Conservation (phyloP, 2,888 invertebrate genomes). For the Silvanus unidentatus region DNA sequence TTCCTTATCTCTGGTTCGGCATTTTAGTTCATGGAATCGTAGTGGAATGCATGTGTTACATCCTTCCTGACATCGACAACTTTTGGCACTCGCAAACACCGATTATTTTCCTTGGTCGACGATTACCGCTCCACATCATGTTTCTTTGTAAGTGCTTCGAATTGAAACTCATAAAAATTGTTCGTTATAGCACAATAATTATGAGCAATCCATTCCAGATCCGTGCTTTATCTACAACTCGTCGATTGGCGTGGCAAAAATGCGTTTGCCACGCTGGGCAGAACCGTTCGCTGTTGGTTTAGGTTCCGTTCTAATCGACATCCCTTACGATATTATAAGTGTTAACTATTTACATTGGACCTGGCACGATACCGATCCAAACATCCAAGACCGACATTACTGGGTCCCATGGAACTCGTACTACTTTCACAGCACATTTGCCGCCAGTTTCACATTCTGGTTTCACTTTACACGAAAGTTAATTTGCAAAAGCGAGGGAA, state of each 20-base stretch:
- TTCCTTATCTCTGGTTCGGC: conserved; percentile 69
- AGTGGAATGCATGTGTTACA: conserved; percentile 65
- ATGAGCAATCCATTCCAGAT: conserved; percentile 38
- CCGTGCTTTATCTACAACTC: conserved; percentile 58
- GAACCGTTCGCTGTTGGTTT: conserved; percentile 66
- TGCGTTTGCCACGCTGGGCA: conserved; percentile 53
- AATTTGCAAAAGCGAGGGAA: conserved; percentile 50
- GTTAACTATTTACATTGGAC: conserved; percentile 78
- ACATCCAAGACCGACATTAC: conserved; percentile 66
- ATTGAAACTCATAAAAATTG: not conserved
- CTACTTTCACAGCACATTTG: conserved; percentile 73
- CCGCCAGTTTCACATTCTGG: conserved; percentile 64
- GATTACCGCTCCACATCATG: conserved; percentile 68
- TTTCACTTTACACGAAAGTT: conserved; percentile 56
- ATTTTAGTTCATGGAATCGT: conserved; percentile 67
- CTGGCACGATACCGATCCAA: conserved; percentile 74
- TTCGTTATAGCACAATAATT: not conserved
- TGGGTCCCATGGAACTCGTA: conserved; percentile 83
- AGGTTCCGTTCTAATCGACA: conserved; percentile 64
- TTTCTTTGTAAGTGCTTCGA: conserved; percentile 55
- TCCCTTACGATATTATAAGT: conserved; percentile 74
- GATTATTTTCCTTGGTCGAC: conserved; percentile 62
- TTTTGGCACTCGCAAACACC: conserved; percentile 80
- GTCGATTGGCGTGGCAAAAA: conserved; percentile 52
- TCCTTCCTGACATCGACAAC: conserved; percentile 69